Base-by-base conservation (phyloP, 1,140 invertebrate species). In the Homarus americanus region DNA sequence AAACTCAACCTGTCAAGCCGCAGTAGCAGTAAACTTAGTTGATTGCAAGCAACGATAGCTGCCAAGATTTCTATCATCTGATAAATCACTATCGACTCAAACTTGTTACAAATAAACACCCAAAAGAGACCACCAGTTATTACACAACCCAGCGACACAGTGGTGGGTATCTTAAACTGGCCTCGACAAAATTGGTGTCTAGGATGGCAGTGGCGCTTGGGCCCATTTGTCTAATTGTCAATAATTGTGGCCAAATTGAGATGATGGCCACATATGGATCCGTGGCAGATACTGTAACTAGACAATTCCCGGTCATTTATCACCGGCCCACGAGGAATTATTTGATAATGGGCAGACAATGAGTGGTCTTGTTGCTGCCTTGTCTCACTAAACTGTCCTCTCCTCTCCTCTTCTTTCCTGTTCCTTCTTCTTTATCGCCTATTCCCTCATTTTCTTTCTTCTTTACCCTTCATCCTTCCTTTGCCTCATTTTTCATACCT, bases 261-360 rank as follows among this genome's bases (percentile, higher is more conserved):
- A 83, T 84, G 88, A 90, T 90, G 88, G 88, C 88, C 88, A 90
- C 88, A 90, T 90, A 90, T 90, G 88, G 88, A 90, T 90, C 80
- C 69, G 40, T 76, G 88, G 80, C 88, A 83, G 88, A 90, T 90
- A 90, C 82, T 90, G 88, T 90, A 90, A 90, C 88, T 82, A 83
- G 88, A 83, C 88, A 90, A 90, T 90, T 90, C 82, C 80, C 76
- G 69, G 69, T 44, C 88, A 90, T 90, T 90, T 90, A 83, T 90
- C 88, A 90, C 28, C 44, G 49, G 79, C 44, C 79, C 79, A 38
- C 28, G 58, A 75, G 49, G 86, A 87, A 87, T 87, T 87, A 87
- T 66, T 87, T 87, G 34, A 66, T 82, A 89, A 89, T 82, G 58
- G 87, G 28, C 63, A 82, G 58, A 82, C 87, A 82, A 34, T 82